Conservation (phyloP, 2,113 vertebrate species). For the Gallinago media region DNA sequence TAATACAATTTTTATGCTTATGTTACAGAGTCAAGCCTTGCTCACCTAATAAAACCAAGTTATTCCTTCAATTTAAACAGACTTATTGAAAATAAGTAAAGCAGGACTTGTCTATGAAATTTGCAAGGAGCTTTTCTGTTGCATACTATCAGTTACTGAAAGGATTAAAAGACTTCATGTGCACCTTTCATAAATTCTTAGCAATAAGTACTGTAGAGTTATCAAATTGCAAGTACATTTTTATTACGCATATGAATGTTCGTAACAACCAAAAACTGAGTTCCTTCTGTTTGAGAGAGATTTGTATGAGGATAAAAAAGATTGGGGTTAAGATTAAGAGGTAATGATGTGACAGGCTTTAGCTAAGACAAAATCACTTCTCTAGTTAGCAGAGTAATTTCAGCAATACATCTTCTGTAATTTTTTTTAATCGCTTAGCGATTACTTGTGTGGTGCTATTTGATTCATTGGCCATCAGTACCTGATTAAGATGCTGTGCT, state of each 20-base stretch:
- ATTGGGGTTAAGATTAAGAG: slow-evolving; percentile 20
- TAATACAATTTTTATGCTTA: neutral
- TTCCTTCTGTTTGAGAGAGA: slow-evolving; percentile 1
- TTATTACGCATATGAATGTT: neutral
- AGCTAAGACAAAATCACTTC: slow-evolving; percentile 55
- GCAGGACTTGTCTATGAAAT: neutral
- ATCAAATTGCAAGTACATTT: neutral
- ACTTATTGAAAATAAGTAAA: neutral
- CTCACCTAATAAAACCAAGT: neutral
- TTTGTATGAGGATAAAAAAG: slow-evolving; percentile 46
- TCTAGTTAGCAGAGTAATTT: slow-evolving; percentile 68
- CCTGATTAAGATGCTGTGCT: slow-evolving; percentile 77
- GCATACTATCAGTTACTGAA: neutral
- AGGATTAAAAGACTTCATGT: neutral
- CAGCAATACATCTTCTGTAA: slow-evolving; percentile 77
- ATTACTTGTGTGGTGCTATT: slow-evolving; percentile 84
- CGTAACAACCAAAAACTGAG: neutral
- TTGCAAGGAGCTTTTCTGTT: neutral
- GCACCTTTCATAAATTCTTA: neutral
- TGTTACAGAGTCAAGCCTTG: neutral
- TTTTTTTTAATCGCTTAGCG: slow-evolving; percentile 82
- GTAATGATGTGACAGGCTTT: slow-evolving; percentile 43
- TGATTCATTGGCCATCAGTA: slow-evolving; percentile 82
- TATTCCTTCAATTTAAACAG: neutral
- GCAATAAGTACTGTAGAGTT: neutral